These are phyloP conservation scores for Eumaeus atala DNA, from an alignment of 1,140 invertebrate genomes.

Conservation along the genomic window DNA sequence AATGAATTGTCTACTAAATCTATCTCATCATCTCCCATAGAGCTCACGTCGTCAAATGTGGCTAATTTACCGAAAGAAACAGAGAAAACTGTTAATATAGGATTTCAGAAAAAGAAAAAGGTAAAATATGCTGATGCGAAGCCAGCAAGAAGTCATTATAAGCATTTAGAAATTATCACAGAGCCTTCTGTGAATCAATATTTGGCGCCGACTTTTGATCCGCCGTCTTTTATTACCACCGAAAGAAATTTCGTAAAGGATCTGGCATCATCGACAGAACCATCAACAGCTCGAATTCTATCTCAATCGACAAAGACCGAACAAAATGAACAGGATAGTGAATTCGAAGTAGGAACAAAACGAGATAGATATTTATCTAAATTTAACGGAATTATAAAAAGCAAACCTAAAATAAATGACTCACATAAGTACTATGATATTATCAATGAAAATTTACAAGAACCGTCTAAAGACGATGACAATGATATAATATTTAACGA, in stretches of 20 bases:
- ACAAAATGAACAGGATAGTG: constrained; percentile 4
- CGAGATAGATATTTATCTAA: constrained; percentile 36
- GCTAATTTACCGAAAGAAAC: constrained; percentile 24
- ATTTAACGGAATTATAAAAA: constrained; percentile 38
- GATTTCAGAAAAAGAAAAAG: constrained; percentile 49
- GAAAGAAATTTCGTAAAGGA: constrained; percentile 6
- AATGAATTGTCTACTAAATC: constrained; percentile 27
- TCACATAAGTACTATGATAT: constrained; percentile 49
- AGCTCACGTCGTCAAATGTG: constrained; percentile 32
- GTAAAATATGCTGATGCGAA: constrained; percentile 40
- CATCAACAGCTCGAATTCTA: not conserved
- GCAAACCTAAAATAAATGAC: constrained; percentile 28
- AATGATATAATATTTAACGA: constrained; percentile 19
- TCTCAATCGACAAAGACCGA: not conserved
- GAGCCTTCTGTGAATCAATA: constrained; percentile 33
- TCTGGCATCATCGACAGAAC: constrained; percentile 10
- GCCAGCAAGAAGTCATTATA: constrained; percentile 38
- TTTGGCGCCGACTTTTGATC: constrained; percentile 12
- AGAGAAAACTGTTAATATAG: constrained; percentile 55
- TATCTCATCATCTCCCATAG: constrained; percentile 30
- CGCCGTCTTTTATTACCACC: not conserved
- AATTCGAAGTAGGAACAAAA: constrained; percentile 4
- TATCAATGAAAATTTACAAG: constrained; percentile 28
- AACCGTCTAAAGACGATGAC: constrained; percentile 22
- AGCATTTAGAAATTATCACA: constrained; percentile 51